phyloP scores from a whole-genome alignment of 2,797 vertebrate species.

The Eulemur coronatus region DNA sequence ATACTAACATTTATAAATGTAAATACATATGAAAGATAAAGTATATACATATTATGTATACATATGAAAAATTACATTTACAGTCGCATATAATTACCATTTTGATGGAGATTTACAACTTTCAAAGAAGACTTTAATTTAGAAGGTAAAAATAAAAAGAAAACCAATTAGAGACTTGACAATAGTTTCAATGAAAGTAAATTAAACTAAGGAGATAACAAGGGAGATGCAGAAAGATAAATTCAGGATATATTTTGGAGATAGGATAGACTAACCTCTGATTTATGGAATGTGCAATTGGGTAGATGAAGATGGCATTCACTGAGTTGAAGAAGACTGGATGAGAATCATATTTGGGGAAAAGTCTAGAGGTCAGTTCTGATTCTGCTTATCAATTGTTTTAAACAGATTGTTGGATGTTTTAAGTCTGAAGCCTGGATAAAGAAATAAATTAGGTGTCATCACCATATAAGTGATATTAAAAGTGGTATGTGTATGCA shows the following conservation, averaged over 20 bases:
- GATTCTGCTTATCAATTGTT: not conserved
- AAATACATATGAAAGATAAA: not conserved
- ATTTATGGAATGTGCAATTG: not conserved
- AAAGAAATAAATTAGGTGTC: not conserved
- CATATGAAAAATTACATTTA: not conserved
- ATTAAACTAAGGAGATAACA: not conserved
- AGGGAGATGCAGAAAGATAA: not conserved
- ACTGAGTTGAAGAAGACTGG: not conserved
- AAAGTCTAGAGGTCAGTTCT: not conserved
- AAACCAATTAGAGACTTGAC: not conserved
- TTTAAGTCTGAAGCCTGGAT: not conserved
- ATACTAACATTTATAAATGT: not conserved
- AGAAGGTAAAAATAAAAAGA: not conserved
- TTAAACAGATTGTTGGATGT: not conserved
- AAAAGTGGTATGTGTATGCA: not conserved
- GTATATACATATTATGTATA: not conserved
- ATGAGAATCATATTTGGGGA: not conserved
- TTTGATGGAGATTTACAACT: not conserved
- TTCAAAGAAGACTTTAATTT: not conserved
- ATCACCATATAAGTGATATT: not conserved
- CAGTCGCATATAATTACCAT: not conserved
- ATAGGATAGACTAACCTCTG: not conserved
- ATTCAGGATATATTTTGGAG: not conserved
- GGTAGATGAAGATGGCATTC: not conserved
- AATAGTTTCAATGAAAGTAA: slow-evolving; percentile 4